Percentiles rank a stretch among this genome's conserved stretches.
Conservation (phyloP, 2,113 vertebrate genomes). For the Tonatia bakeri region DNA sequence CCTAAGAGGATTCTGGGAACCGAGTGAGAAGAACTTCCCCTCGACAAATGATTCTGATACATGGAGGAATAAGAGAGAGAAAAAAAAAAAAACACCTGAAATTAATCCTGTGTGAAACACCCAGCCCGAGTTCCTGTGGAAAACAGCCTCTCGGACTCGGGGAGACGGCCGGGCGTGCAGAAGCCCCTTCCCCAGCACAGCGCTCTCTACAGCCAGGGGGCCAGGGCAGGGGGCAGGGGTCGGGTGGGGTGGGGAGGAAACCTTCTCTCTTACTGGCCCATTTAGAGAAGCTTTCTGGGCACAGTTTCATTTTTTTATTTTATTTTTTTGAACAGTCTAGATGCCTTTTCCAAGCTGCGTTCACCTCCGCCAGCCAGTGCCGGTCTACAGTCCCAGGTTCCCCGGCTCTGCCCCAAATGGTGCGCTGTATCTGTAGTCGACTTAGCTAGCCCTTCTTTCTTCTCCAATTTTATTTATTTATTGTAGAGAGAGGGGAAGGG, state of each 20-base stretch:
- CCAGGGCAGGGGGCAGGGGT: too few species aligned
- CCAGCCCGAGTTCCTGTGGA: conserved; percentile 10
- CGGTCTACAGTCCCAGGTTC: background rate
- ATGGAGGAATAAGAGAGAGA: background rate
- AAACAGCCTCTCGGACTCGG: conserved; percentile 45
- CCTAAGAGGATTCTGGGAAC: conserved; percentile 58
- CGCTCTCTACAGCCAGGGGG: background rate
- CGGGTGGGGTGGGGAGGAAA: rapidly evolving
- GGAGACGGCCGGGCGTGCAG: background rate
- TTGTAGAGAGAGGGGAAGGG: too few species aligned
- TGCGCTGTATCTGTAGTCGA: background rate
- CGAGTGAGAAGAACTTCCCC: conserved; percentile 3
- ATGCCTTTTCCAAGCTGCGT: background rate
- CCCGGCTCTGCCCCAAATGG: background rate
- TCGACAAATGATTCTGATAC: conserved; percentile 24
- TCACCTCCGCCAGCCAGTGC: background rate
- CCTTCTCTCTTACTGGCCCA: background rate
- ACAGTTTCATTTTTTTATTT: background rate
- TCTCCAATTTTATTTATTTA: too few species aligned
- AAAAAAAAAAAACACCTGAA: background rate
- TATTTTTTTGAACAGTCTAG: background rate
- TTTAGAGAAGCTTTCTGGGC: background rate
- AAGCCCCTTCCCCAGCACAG: background rate
- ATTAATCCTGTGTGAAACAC: conserved; percentile 53
- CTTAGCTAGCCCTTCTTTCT: too few species aligned